Percentiles rank a stretch among this genome's conserved stretches.
These are phyloP conservation scores for Arenaria interpres DNA, from an alignment of 2,113 vertebrate genomes.

Conservation along the genomic window DNA sequence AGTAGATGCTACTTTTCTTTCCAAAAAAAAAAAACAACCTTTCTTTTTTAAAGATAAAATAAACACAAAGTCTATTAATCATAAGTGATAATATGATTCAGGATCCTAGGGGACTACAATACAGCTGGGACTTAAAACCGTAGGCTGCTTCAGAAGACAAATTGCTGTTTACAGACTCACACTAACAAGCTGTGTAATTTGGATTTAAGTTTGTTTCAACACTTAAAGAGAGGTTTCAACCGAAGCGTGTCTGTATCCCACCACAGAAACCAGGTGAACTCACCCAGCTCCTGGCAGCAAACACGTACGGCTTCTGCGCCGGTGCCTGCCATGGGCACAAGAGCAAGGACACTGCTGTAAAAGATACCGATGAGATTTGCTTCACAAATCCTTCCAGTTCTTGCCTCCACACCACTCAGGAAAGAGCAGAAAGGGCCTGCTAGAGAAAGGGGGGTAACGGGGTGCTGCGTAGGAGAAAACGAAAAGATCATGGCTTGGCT, in stretches of 20 bases:
- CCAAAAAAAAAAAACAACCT: background rate
- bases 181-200: background rate
- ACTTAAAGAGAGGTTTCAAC: background rate
- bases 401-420: background rate
- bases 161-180: constrained; percentile 5
- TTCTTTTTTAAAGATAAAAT: background rate
- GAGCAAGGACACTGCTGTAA: background rate
- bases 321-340: accelerated
- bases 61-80: background rate
- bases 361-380: background rate
- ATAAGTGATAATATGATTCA: accelerated
- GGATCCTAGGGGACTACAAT: background rate
- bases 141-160: background rate
- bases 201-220: background rate
- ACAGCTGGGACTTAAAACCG: background rate
- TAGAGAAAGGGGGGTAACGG: background rate
- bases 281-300: background rate
- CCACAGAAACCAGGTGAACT: background rate
- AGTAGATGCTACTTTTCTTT: background rate
- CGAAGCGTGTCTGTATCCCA: background rate
- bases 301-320: accelerated
- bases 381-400: background rate
- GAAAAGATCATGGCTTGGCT: background rate
- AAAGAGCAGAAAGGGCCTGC: accelerated
- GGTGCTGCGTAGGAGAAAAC: background rate